These are phyloP conservation scores for Hephaestus fuliginosus DNA, from an alignment of 2,797 vertebrate genomes.

Conservation along the genomic window DNA sequence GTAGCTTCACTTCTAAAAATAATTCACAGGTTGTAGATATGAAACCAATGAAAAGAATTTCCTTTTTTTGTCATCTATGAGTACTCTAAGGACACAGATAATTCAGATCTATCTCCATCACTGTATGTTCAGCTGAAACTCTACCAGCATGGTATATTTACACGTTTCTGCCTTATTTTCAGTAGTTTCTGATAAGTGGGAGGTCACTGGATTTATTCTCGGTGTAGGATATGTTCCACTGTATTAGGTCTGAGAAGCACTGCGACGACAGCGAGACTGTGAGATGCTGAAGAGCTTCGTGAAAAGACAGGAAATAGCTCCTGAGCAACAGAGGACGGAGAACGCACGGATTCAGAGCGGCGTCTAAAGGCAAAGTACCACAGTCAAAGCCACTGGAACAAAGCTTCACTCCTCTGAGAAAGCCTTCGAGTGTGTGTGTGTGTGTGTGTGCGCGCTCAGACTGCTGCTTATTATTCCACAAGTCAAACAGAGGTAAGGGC, in stretches of 20 bases:
- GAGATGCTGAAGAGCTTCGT: constrained; percentile 2
- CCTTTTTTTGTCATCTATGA: no score
- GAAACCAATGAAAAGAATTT: no score
- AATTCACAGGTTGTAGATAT: no score
- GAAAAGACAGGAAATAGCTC: constrained; percentile 31
- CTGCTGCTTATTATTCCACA: constrained; percentile 23
- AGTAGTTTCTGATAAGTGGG: neutral
- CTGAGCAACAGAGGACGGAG: constrained; percentile 12
- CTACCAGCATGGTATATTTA: neutral
- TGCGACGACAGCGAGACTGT: neutral
- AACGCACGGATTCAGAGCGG: constrained; percentile 15
- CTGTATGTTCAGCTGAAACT: neutral
- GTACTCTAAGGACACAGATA: no score
- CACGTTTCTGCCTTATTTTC: neutral
- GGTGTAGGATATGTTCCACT: neutral
- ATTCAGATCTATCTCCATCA: no score
- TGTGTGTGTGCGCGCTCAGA: neutral
- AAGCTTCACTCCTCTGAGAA: constrained; percentile 39
- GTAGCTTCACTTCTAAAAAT: no score
- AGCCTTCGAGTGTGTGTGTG: constrained; percentile 10
- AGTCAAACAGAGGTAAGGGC: constrained; percentile 61
- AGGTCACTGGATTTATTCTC: constrained; percentile 30
- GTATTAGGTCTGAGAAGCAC: constrained; percentile 1
- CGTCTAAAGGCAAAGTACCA: constrained; percentile 36
- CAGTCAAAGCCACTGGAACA: constrained; percentile 46